A percentile compares a stretch with the other conserved stretches of the same genome.
Evolutionary conservation across 2,113 vertebrate species (phyloP).

Genomic region (Tetraodon nigroviridis): DNA sequence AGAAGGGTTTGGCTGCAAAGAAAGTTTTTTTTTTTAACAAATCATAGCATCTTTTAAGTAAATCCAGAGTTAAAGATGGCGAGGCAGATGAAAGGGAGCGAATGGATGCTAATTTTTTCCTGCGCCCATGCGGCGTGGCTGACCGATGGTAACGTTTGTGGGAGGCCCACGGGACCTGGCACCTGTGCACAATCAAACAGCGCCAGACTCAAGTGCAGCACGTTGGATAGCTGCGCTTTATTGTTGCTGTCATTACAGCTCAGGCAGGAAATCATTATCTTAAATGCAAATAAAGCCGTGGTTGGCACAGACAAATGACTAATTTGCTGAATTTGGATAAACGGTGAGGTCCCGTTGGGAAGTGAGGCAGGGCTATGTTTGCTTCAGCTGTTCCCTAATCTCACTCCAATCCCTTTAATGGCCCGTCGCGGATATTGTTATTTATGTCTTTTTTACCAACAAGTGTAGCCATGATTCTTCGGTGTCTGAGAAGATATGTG

Average conservation of each 20-base stretch:
- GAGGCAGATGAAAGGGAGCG: constrained; percentile 1
- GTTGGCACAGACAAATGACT: constrained; percentile 12
- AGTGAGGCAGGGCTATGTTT: constrained; percentile 9
- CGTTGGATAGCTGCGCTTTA: background rate
- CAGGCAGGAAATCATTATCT: constrained; percentile 6
- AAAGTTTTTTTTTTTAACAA: too few relatives aligned
- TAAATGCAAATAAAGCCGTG: constrained; percentile 20
- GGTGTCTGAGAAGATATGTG: too few relatives aligned
- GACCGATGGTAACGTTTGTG: constrained; percentile 10
- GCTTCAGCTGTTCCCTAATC: constrained; percentile 12
- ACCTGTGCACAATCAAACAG: background rate
- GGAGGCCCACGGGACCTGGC: background rate
- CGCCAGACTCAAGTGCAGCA: background rate
- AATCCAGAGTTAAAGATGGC: background rate
- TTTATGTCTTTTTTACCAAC: constrained; percentile 30
- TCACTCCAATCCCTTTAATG: constrained; percentile 31
- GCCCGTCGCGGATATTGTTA: constrained; percentile 9
- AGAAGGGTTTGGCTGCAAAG: too few relatives aligned
- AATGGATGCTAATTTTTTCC: constrained; percentile 3
- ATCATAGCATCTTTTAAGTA: too few relatives aligned
- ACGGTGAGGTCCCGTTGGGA: constrained; percentile 2
- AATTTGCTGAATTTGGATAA: constrained; percentile 26
- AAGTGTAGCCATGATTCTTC: background rate
- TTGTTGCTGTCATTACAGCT: constrained; percentile 11
- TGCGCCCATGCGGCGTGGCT: background rate